Percentiles rank a stretch among this genome's conserved stretches.
Conservation (phyloP, 2,888 invertebrate species). For the Malachius bipustulatus region DNA sequence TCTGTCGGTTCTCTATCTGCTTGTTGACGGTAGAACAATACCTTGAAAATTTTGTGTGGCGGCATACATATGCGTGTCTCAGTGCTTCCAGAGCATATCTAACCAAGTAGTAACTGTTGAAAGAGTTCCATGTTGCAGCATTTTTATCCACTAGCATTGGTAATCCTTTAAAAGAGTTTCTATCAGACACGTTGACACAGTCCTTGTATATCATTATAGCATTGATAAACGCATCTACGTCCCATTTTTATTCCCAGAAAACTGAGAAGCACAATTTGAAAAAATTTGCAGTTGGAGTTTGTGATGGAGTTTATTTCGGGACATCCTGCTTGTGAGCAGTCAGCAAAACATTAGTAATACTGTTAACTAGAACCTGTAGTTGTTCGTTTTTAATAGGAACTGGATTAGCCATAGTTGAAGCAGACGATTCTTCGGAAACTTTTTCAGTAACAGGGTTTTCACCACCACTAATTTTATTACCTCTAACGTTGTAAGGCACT, state of each 20-base stretch:
- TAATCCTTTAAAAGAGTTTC: constrained; percentile 19
- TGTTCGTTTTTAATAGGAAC: neutral
- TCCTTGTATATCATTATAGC: constrained; percentile 20
- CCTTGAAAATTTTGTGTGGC: constrained; percentile 1
- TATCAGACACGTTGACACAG: constrained; percentile 19
- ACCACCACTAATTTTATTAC: neutral
- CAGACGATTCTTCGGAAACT: no score
- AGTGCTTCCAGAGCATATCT: constrained; percentile 14
- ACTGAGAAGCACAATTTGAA: constrained; percentile 16
- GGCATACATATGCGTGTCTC: constrained; percentile 7
- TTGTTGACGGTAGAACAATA: constrained; percentile 7
- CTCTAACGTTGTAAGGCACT: neutral
- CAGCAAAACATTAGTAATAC: neutral
- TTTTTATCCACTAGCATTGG: constrained; percentile 19
- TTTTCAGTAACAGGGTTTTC: neutral
- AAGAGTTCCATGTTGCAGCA: constrained; percentile 18
- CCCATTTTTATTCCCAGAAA: constrained; percentile 12
- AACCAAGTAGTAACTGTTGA: constrained; percentile 12
- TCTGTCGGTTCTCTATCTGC: constrained; percentile 12
- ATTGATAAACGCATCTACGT: constrained; percentile 19
- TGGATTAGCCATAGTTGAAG: neutral
- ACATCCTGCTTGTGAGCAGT: neutral
- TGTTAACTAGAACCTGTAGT: no score
- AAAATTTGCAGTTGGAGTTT: neutral
- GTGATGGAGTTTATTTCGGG: neutral